Conservation (phyloP, 2,797 vertebrate genomes). For the Pangasius djambal region DNA sequence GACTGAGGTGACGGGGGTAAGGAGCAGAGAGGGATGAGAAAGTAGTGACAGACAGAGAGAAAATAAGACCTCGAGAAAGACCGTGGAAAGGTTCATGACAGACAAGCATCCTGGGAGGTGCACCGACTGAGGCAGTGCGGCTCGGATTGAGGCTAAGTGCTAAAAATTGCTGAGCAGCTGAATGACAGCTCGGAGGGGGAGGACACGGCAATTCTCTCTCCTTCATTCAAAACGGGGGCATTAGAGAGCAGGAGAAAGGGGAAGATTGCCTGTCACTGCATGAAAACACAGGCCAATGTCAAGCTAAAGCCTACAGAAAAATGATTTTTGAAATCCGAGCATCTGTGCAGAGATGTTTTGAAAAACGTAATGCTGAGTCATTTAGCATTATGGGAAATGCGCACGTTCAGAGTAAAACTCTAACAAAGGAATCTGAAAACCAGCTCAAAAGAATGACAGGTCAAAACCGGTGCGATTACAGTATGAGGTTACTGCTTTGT, state of each 20-base stretch:
- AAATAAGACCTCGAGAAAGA: neutral
- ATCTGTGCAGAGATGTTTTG: neutral
- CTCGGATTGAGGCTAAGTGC: slow-evolving; percentile 40
- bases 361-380: neutral
- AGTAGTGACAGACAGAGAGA: neutral
- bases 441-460: slow-evolving; percentile 5
- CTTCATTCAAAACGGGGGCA: slow-evolving; percentile 35
- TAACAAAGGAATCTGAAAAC: slow-evolving; percentile 4
- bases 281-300: slow-evolving; percentile 14
- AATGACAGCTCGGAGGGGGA: slow-evolving; percentile 41
- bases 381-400: neutral
- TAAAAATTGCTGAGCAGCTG: slow-evolving; percentile 38
- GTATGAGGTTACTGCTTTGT: slow-evolving; percentile 29
- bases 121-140: slow-evolving; percentile 32
- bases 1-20: neutral
- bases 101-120: slow-evolving; percentile 29
- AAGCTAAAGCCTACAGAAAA: slow-evolving; percentile 2
- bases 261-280: slow-evolving; percentile 29
- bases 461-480: neutral
- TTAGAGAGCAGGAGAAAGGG: slow-evolving; percentile 36
- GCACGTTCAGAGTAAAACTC: neutral
- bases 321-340: slow-evolving; percentile 12
- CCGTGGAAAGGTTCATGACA: slow-evolving; percentile 25
- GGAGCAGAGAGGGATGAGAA: slow-evolving; percentile 2
- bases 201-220: slow-evolving; percentile 15